phyloP scores from a whole-genome alignment of 2,888 invertebrate genomes.

The Diadromus collaris region DNA sequence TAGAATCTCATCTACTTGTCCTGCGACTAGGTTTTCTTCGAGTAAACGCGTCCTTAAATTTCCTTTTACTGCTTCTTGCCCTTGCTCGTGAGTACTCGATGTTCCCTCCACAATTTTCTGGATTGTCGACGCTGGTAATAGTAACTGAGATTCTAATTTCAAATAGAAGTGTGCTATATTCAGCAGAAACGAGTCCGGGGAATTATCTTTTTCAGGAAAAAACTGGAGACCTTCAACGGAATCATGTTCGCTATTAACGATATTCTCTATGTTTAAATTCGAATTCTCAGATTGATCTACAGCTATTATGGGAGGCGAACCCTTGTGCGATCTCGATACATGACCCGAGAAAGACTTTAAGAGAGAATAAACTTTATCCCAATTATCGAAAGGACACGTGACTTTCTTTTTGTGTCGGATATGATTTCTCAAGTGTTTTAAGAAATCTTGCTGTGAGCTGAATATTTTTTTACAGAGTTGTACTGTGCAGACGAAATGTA shows the following conservation, averaged over 20 bases:
- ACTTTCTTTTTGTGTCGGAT: slow-evolving; percentile 43
- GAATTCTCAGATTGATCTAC: background rate
- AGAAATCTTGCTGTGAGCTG: slow-evolving; percentile 7
- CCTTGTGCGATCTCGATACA: slow-evolving; percentile 51
- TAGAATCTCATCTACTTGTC: slow-evolving; percentile 50
- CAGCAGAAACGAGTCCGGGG: slow-evolving; percentile 15
- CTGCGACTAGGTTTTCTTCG: slow-evolving; percentile 22
- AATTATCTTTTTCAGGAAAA: background rate
- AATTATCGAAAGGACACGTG: slow-evolving; percentile 43
- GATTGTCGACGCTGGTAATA: slow-evolving; percentile 59
- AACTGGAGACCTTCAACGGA: background rate
- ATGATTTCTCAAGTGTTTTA: slow-evolving; percentile 58
- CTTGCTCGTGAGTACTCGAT: slow-evolving; percentile 51
- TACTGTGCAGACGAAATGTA: slow-evolving; percentile 10
- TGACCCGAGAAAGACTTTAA: slow-evolving; percentile 58
- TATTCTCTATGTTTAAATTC: background rate
- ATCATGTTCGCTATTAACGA: background rate
- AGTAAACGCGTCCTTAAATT: slow-evolving; percentile 44
- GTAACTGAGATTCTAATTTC: slow-evolving; percentile 63
- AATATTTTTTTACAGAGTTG: slow-evolving; percentile 37
- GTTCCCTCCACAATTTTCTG: slow-evolving; percentile 60
- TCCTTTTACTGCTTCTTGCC: slow-evolving; percentile 44
- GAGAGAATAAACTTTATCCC: slow-evolving; percentile 48
- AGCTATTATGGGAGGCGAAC: too few species aligned
- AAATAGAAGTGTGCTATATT: slow-evolving; percentile 58